Evolutionary conservation across 2,797 vertebrate genomes (phyloP).

Genomic region (Gorsachius magnificus): DNA sequence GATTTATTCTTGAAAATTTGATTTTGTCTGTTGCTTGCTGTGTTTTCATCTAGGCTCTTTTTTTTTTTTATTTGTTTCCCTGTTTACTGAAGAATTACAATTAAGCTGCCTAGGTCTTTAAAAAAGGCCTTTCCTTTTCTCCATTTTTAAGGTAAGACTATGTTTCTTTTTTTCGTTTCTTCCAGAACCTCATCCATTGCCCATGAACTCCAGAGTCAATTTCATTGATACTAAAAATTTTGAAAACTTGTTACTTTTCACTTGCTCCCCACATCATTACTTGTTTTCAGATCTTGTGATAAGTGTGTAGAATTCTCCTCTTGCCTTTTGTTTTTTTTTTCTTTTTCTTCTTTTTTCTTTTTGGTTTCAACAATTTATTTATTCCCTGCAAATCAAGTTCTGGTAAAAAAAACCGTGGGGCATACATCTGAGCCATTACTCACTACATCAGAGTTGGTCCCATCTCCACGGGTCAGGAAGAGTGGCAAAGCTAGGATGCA

Average conservation of each 20-base stretch:
- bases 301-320: background rate
- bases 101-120: background rate
- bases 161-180: background rate
- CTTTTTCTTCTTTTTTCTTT: background rate
- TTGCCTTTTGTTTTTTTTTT: background rate
- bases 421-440: conserved; percentile 3
- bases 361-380: conserved; percentile 14
- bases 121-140: background rate
- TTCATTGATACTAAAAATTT: background rate
- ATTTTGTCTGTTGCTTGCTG: background rate
- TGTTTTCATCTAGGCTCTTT: background rate
- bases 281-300: background rate
- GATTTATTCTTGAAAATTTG: background rate
- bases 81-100: background rate
- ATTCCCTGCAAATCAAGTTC: conserved; percentile 27
- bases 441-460: background rate
- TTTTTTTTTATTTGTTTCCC: background rate
- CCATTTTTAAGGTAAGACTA: background rate
- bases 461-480: background rate
- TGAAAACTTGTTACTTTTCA: background rate
- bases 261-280: background rate
- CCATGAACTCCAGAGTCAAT: background rate
- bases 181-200: background rate
- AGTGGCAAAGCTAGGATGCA: background rate
- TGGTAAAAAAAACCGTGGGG: conserved; percentile 31